These are phyloP conservation scores for Kryphioiulus occultus DNA, from an alignment of 2,888 invertebrate genomes.

Conservation along the genomic window DNA sequence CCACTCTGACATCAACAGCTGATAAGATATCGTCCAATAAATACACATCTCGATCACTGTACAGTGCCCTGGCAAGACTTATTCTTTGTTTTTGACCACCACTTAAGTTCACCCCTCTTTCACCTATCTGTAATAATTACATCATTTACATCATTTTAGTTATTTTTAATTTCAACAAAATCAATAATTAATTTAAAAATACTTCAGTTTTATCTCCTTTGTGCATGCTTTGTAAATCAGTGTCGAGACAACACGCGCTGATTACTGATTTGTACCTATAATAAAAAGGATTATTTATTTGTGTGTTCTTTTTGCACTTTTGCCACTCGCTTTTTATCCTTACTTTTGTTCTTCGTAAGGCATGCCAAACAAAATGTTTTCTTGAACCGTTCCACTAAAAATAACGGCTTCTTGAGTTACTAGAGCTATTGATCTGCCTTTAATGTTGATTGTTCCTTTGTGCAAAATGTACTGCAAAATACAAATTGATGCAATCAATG, in stretches of 20 bases:
- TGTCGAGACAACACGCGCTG: conserved; percentile 13
- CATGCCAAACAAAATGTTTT: too few species aligned
- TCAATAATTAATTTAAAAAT: not conserved
- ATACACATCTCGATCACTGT: conserved; percentile 63
- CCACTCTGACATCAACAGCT: conserved; percentile 64
- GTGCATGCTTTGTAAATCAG: not conserved
- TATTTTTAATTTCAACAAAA: not conserved
- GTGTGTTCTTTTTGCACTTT: too few species aligned
- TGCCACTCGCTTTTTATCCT: too few species aligned
- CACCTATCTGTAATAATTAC: conserved; percentile 54
- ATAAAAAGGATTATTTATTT: too few species aligned
- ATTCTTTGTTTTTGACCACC: conserved; percentile 65
- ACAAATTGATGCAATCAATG: too few species aligned
- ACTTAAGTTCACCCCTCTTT: conserved; percentile 73
- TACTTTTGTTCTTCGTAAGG: too few species aligned
- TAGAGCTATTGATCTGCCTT: too few species aligned
- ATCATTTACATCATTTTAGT: not conserved
- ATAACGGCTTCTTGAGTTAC: too few species aligned
- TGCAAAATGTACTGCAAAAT: too few species aligned
- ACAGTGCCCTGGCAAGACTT: conserved; percentile 63
- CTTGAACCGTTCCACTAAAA: too few species aligned
- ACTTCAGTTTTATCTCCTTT: conserved; percentile 41
- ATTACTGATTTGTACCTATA: not conserved
- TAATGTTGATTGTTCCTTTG: too few species aligned
- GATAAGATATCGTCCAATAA: conserved; percentile 68